These are phyloP conservation scores for Hyposmocoma kahamanoa DNA, from an alignment of 1,140 invertebrate genomes.

Conservation along the genomic window DNA sequence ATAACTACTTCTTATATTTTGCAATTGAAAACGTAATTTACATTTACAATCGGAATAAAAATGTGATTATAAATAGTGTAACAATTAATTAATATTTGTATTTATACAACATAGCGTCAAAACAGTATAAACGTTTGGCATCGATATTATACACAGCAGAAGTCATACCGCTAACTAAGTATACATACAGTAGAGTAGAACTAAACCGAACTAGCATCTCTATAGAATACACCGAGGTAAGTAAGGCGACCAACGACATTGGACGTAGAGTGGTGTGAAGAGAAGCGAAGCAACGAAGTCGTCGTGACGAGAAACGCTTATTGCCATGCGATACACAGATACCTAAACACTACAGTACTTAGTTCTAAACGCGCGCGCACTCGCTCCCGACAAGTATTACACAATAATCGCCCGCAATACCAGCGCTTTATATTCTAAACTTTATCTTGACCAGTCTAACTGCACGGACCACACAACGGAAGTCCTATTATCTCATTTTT, in stretches of 20 bases:
- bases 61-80: conserved; percentile 7
- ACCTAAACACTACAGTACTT: conserved; percentile 27
- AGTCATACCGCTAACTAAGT: conserved; percentile 16
- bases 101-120: conserved; percentile 21
- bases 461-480: too few species aligned
- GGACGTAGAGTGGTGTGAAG: neutral
- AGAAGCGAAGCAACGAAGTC: neutral
- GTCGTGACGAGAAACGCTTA: conserved; percentile 19
- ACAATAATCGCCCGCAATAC: too few species aligned
- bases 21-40: conserved; percentile 11
- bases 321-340: conserved; percentile 44
- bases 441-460: too few species aligned
- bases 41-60: conserved; percentile 15
- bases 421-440: too few species aligned
- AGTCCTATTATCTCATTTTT: too few species aligned
- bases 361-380: conserved; percentile 16
- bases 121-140: conserved; percentile 31
- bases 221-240: conserved; percentile 12
- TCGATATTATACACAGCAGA: conserved; percentile 18
- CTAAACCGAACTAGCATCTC: conserved; percentile 29
- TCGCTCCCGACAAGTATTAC: too few species aligned
- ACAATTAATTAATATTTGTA: conserved; percentile 4
- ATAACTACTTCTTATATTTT: conserved; percentile 1
- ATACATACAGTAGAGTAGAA: conserved; percentile 11
- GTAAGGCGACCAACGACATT: neutral